These are phyloP conservation scores for Lepus oiostolus DNA, from an alignment of 2,797 vertebrate species.

Conservation along the genomic window DNA sequence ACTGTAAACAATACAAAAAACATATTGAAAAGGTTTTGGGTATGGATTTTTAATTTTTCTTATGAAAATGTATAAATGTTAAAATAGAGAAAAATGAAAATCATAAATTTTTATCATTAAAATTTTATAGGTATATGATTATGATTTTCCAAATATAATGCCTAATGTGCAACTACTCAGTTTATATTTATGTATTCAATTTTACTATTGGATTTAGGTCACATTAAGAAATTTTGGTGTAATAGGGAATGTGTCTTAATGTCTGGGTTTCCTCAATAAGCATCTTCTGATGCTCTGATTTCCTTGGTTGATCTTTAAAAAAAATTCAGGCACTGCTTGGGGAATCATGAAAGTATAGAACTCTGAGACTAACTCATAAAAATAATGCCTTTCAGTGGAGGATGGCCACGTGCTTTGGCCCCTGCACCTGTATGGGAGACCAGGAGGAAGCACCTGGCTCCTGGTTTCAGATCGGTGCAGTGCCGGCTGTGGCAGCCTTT, in stretches of 20 bases:
- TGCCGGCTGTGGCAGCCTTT: too few relatives aligned
- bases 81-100: not conserved
- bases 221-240: not conserved
- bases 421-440: too few relatives aligned
- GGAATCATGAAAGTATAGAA: not conserved
- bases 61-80: not conserved
- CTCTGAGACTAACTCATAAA: not conserved
- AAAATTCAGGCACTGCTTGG: not conserved
- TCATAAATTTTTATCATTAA: not conserved
- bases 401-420: too few relatives aligned
- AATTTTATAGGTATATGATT: too few relatives aligned
- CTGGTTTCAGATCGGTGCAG: too few relatives aligned
- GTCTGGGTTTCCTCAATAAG: not conserved
- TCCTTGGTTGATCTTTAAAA: not conserved
- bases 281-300: not conserved
- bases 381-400: not conserved
- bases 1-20: not conserved
- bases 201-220: not conserved
- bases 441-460: too few relatives aligned
- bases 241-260: not conserved
- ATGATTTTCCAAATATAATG: not conserved
- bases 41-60: not conserved
- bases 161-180: not conserved
- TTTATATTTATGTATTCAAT: not conserved
- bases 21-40: not conserved